These are phyloP conservation scores for Phyllotis vaccarum DNA, from an alignment of 2,797 vertebrate genomes.

Conservation along the genomic window DNA sequence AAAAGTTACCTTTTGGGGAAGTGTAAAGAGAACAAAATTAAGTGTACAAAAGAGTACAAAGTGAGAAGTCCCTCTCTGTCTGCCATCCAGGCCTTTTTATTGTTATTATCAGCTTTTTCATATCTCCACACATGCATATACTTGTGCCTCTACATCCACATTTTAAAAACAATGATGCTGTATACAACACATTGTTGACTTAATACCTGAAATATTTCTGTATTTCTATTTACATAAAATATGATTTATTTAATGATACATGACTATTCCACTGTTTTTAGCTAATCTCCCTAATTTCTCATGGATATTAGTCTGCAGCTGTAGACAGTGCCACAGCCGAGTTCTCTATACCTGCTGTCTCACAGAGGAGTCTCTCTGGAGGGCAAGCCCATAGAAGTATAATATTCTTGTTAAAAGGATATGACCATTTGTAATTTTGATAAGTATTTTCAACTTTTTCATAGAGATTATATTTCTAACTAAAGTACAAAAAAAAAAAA, in stretches of 20 bases:
- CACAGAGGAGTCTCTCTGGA: not conserved
- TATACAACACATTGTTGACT: not conserved
- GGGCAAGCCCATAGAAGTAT: not conserved
- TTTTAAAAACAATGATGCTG: conserved; percentile 21
- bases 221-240: conserved; percentile 60
- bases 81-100: not conserved
- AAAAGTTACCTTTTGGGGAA: conserved; percentile 20
- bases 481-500: conserved; percentile 29
- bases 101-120: conserved; percentile 35
- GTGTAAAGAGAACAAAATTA: conserved; percentile 52
- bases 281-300: not conserved
- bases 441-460: conserved; percentile 46
- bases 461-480: conserved; percentile 27
- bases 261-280: conserved; percentile 52
- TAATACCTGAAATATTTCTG: conserved; percentile 50
- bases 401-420: conserved; percentile 22
- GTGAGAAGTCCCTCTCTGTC: not conserved
- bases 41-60: conserved; percentile 18
- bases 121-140: not conserved
- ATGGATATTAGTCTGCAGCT: not conserved
- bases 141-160: not conserved
- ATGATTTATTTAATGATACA: conserved; percentile 44
- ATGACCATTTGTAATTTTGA: conserved; percentile 59
- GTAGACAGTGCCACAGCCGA: not conserved
- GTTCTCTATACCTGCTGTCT: not conserved